Conservation (phyloP, 2,888 invertebrate genomes). For the Enoplolaimus lenunculus region DNA sequence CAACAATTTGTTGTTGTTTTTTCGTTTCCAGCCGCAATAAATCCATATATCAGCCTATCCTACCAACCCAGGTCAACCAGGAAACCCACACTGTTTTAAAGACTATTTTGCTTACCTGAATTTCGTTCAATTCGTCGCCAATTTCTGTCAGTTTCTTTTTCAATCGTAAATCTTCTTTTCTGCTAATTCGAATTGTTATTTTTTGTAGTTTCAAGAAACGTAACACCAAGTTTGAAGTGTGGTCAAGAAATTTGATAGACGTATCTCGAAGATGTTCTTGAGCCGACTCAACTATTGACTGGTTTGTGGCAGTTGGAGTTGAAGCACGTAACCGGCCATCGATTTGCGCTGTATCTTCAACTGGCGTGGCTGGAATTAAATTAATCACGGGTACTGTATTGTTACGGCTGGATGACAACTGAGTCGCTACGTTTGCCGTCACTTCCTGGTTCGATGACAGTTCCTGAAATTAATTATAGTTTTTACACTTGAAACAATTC, state of each 20-base stretch:
- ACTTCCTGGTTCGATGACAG: neutral
- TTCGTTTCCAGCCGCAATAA: too few species aligned
- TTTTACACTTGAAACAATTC: too few species aligned
- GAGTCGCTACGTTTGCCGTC: neutral
- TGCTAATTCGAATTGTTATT: neutral
- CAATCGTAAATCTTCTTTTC: neutral
- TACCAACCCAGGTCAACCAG: too few species aligned
- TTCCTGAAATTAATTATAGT: neutral
- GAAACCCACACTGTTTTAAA: too few species aligned
- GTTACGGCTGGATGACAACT: neutral
- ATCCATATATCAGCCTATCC: too few species aligned
- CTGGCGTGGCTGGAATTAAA: neutral
- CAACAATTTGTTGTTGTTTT: too few species aligned
- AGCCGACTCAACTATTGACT: neutral
- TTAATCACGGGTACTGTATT: neutral
- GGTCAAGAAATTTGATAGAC: neutral
- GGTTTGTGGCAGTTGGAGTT: neutral
- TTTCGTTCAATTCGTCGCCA: neutral
- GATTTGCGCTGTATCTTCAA: neutral
- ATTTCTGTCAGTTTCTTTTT: neutral
- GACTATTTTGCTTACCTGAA: neutral
- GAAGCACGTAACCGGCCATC: too few species aligned
- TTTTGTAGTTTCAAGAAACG: neutral
- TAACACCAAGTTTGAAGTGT: neutral
- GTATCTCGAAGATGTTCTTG: neutral